Conservation (phyloP, 2,113 vertebrate species). For the Polypterus senegalus region DNA sequence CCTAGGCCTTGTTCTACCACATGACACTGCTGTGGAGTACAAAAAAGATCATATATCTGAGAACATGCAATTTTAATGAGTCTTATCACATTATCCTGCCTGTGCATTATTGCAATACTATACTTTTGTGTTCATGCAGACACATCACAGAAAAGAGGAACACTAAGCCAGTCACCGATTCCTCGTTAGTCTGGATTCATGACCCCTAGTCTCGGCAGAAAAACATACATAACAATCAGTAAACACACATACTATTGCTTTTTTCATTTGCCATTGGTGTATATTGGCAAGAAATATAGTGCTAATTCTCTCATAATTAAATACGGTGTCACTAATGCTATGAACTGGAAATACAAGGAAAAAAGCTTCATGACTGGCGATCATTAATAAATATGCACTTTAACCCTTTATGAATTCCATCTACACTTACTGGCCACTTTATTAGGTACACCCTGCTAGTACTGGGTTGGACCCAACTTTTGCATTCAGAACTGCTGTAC, state of each 20-base stretch:
- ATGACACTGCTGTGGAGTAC: slow-evolving; percentile 28
- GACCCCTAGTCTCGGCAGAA: not conserved
- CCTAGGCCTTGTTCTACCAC: slow-evolving; percentile 17
- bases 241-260: not conserved
- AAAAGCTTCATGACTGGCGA: too few species aligned
- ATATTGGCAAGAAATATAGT: too few species aligned
- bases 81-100: slow-evolving; percentile 41
- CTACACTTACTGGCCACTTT: too few species aligned
- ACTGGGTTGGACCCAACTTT: too few species aligned
- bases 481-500: too few species aligned
- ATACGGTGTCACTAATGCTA: too few species aligned
- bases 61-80: slow-evolving; percentile 58
- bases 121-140: slow-evolving; percentile 33
- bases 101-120: slow-evolving; percentile 42
- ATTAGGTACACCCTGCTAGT: too few species aligned
- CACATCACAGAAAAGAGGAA: slow-evolving; percentile 23
- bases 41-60: slow-evolving; percentile 44
- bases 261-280: too few species aligned
- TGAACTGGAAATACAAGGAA: too few species aligned
- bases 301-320: too few species aligned
- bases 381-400: too few species aligned
- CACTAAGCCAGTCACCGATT: slow-evolving; percentile 11
- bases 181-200: slow-evolving; percentile 3
- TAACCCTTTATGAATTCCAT: too few species aligned
- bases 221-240: slow-evolving; percentile 13